A percentile compares a stretch with the other conserved stretches of the same genome.
These are phyloP conservation scores for Drosophila arizonae DNA, from an alignment of 1,140 invertebrate genomes.

Conservation along the genomic window DNA sequence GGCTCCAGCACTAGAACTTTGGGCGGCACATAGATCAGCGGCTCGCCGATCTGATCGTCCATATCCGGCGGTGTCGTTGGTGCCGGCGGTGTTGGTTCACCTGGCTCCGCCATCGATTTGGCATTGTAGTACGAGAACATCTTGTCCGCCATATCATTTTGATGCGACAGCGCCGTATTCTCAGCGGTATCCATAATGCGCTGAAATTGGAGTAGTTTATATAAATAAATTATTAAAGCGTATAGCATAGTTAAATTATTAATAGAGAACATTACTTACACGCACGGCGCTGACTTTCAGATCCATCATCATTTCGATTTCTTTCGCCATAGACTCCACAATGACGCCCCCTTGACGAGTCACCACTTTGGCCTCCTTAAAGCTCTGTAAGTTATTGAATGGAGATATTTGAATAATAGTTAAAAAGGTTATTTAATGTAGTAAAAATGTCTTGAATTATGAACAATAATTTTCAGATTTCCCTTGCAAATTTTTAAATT, in stretches of 20 bases:
- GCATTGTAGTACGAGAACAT: slow-evolving; percentile 89
- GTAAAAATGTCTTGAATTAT: neutral
- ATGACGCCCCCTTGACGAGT: slow-evolving; percentile 88
- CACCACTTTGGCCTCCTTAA: slow-evolving; percentile 88
- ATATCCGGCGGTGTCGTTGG: slow-evolving; percentile 82
- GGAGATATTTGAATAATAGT: neutral
- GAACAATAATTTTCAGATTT: no score
- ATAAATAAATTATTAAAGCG: neutral
- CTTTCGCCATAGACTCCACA: slow-evolving; percentile 89
- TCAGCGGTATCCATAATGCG: slow-evolving; percentile 92
- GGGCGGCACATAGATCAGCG: slow-evolving; percentile 84
- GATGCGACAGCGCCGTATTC: slow-evolving; percentile 87
- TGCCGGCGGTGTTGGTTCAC: slow-evolving; percentile 82
- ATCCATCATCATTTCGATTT: slow-evolving; percentile 92
- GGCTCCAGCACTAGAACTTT: slow-evolving; percentile 85
- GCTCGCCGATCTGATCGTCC: slow-evolving; percentile 84
- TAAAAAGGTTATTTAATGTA: neutral
- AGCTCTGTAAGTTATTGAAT: slow-evolving; percentile 84
- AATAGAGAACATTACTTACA: slow-evolving; percentile 82
- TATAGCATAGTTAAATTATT: no score
- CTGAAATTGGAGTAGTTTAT: slow-evolving; percentile 68
- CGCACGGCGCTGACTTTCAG: slow-evolving; percentile 92
- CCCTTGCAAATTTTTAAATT: no score
- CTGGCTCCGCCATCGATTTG: slow-evolving; percentile 86
- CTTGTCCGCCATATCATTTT: slow-evolving; percentile 85